phyloP scores from a whole-genome alignment of 2,797 vertebrate genomes.

The Thaleichthys pacificus region DNA sequence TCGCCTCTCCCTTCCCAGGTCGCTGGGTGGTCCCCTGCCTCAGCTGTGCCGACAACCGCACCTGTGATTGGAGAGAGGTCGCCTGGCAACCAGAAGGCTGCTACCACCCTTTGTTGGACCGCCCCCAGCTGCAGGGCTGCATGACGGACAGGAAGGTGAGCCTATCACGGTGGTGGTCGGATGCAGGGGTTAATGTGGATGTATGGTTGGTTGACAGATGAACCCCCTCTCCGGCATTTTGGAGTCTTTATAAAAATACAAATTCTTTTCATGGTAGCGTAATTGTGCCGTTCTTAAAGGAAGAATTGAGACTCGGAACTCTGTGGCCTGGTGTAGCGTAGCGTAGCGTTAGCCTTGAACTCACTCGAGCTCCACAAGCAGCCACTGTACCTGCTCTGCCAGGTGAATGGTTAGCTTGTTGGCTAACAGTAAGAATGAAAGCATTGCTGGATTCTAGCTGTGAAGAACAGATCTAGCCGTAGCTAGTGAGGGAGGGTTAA shows the following conservation, averaged over 20 bases:
- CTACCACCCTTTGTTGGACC: slow-evolving; percentile 74
- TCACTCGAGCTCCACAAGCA: neutral
- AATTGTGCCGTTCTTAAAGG: neutral
- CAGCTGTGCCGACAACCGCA: slow-evolving; percentile 93
- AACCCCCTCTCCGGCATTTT: too few species aligned
- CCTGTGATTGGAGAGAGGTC: slow-evolving; percentile 94
- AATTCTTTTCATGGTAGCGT: too few species aligned
- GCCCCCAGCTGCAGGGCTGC: slow-evolving; percentile 81
- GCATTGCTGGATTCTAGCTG: too few species aligned
- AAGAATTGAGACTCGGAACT: neutral
- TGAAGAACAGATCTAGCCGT: too few species aligned
- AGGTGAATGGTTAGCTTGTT: neutral
- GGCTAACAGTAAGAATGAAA: neutral
- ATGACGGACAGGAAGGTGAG: slow-evolving; percentile 84
- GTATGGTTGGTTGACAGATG: neutral
- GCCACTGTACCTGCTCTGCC: neutral
- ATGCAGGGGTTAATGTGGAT: neutral
- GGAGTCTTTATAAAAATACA: too few species aligned
- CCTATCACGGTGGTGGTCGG: neutral
- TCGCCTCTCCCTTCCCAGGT: slow-evolving; percentile 64
- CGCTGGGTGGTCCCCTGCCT: slow-evolving; percentile 95
- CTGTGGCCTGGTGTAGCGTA: neutral
- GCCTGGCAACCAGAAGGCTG: slow-evolving; percentile 88
- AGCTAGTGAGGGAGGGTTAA: neutral
- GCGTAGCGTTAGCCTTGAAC: too few species aligned